Percentiles rank a stretch among this genome's conserved stretches.
phyloP scores from a whole-genome alignment of 2,797 vertebrate species.

The Austrolebias charrua region DNA sequence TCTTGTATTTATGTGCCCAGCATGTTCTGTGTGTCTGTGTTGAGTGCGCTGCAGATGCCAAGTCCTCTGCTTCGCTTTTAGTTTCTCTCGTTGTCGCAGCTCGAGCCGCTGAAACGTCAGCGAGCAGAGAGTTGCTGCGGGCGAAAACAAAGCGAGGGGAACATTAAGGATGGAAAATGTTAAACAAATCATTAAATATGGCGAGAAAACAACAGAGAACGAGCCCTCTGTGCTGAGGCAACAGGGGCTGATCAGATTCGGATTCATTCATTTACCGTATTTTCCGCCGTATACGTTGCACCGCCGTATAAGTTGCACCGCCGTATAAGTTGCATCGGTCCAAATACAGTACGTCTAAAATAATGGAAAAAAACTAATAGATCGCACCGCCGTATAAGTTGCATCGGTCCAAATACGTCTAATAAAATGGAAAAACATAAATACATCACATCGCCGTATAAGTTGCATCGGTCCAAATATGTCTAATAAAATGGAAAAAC shows the following conservation, averaged over 20 bases:
- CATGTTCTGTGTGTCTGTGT: background rate
- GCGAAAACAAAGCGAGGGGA: conserved; percentile 66
- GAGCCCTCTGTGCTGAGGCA: conserved; percentile 59
- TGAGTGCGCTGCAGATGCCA: conserved; percentile 38
- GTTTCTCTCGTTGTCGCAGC: conserved; percentile 46
- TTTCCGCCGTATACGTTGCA: too few relatives aligned
- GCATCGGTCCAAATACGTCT: too few relatives aligned
- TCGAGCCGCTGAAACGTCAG: conserved; percentile 63
- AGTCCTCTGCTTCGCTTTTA: conserved; percentile 31
- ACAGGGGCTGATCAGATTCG: conserved; percentile 53
- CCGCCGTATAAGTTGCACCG: too few relatives aligned
- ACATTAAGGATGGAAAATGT: conserved; percentile 71
- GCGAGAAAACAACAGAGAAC: conserved; percentile 55
- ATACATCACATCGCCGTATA: too few relatives aligned
- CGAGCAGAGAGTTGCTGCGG: conserved; percentile 56
- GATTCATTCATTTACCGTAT: conserved; percentile 45
- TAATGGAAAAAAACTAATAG: too few relatives aligned
- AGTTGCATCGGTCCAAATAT: too few relatives aligned
- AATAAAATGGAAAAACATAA: too few relatives aligned
- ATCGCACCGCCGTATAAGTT: too few relatives aligned
- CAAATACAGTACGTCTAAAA: too few relatives aligned
- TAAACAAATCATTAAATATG: conserved; percentile 77
- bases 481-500: too few relatives aligned
- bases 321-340: too few relatives aligned
- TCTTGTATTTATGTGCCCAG: background rate